A percentile compares a stretch with the other conserved stretches of the same genome.
Conservation (phyloP, 2,888 invertebrate genomes). For the Meandrusa payeni region DNA sequence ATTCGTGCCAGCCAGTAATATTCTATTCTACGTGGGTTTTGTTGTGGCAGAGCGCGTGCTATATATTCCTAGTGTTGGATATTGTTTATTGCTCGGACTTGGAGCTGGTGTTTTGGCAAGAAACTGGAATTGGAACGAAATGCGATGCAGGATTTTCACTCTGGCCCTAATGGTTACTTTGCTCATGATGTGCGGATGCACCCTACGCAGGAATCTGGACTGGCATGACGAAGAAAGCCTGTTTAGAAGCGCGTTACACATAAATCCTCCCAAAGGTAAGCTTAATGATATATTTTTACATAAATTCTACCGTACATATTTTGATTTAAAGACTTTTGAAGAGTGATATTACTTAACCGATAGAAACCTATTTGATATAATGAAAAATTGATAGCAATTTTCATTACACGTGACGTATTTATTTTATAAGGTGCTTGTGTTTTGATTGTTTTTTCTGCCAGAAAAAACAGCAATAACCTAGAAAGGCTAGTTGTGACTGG, state of each 20-base stretch:
- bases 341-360: no score
- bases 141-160: constrained; percentile 62
- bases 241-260: constrained; percentile 92
- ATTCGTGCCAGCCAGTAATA: constrained; percentile 97
- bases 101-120: constrained; percentile 79
- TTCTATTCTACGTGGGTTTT: constrained; percentile 98
- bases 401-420: no score
- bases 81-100: constrained; percentile 92
- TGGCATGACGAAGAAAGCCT: constrained; percentile 97
- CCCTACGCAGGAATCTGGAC: constrained; percentile 91
- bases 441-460: no score
- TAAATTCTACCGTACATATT: constrained; percentile 7
- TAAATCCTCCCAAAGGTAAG: constrained; percentile 99
- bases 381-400: no score
- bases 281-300: constrained; percentile 11
- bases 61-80: constrained; percentile 97
- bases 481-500: no score
- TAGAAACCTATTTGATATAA: no score
- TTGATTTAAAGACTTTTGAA: no score
- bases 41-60: constrained; percentile 98
- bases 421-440: no score
- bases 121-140: constrained; percentile 66
- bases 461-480: no score
- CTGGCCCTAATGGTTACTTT: constrained; percentile 80
- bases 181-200: constrained; percentile 87